Evolutionary conservation across 2,113 vertebrate species (phyloP), one percentile per base, ranked within the genome.

Genomic region (Stegastes partitus): DNA sequence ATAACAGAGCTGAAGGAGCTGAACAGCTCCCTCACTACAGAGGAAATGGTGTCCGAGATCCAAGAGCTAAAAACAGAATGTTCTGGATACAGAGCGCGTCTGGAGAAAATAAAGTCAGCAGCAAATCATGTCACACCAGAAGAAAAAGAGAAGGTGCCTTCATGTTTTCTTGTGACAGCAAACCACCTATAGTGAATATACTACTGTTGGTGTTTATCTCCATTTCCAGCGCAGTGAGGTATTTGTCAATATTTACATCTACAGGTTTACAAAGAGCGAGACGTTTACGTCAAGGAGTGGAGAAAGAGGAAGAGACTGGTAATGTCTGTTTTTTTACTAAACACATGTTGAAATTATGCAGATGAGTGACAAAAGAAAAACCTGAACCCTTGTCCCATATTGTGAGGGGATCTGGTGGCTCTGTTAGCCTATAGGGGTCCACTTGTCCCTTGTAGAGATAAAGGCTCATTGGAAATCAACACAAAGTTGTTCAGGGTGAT

Each of bases 241-340:
- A 2, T 1, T 3, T 72, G 9, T n/a, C 28, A 2, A 19, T 57
- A 18, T 58, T 69, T 83, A 1, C 2, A 21, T 75, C 82, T 5
- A 1, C 85, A 99, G 98, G 97, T 99, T 31, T 96, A 95, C 79
- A 95, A 90, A 12, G 96, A 98, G 73, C 93, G 91, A 53, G 94
- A 94, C 81, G 87, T 95, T 11, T 98, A 96, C n/a, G 94, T 95
- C 44, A 97, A 94, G 77, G 98, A 98, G 91, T 99, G 98, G 98
- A 94, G 95, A 78, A 95, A 94, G 75, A 95, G 98, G 80, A 99
- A 99, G 94, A 91, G 97, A 78, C 87, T 99, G 97, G 98, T 99
- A 93, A 95, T 8, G 45, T 69, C 22, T 37, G 18, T 63, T 77
- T n/a, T n/a, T 45, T 65, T 22, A 34, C n/a, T 37, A n/a, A 49